phyloP scores from a whole-genome alignment of 2,888 invertebrate species.

The Rhagophthalmus giganteus region DNA sequence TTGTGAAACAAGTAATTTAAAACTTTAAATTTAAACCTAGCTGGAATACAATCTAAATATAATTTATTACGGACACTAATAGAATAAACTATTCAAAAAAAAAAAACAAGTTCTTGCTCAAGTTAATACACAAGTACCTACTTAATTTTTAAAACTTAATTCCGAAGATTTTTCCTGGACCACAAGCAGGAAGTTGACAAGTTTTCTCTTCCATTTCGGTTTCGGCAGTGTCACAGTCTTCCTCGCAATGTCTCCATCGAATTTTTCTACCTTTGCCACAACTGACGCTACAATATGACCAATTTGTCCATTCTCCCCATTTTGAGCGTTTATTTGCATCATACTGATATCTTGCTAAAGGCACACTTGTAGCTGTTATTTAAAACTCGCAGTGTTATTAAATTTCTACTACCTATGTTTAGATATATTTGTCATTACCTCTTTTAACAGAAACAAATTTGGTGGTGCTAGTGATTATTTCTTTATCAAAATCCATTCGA shows the following conservation, averaged over 20 bases:
- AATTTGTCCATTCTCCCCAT: constrained; percentile 61
- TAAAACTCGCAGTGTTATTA: too few species aligned
- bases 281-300: constrained; percentile 66
- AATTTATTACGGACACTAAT: too few species aligned
- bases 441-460: not conserved
- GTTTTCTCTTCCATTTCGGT: constrained; percentile 59
- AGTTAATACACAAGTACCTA: not conserved
- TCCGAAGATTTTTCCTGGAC: constrained; percentile 51
- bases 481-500: not conserved
- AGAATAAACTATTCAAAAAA: too few species aligned
- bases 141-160: constrained; percentile 25
- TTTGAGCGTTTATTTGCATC: constrained; percentile 35
- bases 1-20: not conserved
- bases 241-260: constrained; percentile 60
- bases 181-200: constrained; percentile 58
- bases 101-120: too few species aligned
- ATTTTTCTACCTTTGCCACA: constrained; percentile 65
- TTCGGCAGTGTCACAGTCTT: constrained; percentile 53
- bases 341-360: not conserved
- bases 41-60: too few species aligned
- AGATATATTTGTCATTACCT: too few species aligned
- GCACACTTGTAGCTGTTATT: not conserved
- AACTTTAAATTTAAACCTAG: too few species aligned
- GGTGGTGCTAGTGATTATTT: not conserved
- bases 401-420: too few species aligned